Evolutionary conservation across 1,140 invertebrate species (phyloP).

Genomic region (Drosophila aff.): DNA sequence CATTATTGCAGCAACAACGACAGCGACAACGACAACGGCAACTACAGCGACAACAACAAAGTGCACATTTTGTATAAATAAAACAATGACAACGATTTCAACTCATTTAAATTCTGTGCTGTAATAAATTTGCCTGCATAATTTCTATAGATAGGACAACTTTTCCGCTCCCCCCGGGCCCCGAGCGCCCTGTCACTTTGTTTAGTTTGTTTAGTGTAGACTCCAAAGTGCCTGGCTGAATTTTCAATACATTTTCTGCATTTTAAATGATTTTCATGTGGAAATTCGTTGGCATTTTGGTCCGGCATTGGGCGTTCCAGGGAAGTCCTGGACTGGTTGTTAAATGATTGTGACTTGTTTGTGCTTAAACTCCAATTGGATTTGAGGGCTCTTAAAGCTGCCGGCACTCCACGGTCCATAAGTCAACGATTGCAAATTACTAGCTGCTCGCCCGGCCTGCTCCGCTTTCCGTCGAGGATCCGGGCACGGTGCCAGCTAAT

Average conservation of each 20-base stretch:
- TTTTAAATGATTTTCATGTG: slow-evolving; percentile 64
- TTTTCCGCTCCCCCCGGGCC: not conserved
- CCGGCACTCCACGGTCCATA: slow-evolving; percentile 17
- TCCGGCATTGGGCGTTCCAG: not conserved
- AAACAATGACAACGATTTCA: slow-evolving; percentile 82
- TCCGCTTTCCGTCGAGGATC: slow-evolving; percentile 25
- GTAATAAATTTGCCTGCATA: slow-evolving; percentile 81
- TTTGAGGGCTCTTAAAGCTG: slow-evolving; percentile 7
- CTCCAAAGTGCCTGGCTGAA: slow-evolving; percentile 49
- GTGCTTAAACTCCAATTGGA: slow-evolving; percentile 9
- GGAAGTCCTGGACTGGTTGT: not conserved
- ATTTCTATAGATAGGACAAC: slow-evolving; percentile 70
- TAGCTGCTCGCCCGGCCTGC: slow-evolving; percentile 23
- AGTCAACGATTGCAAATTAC: slow-evolving; percentile 55
- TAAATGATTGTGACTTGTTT: slow-evolving; percentile 12
- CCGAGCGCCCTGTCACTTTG: slow-evolving; percentile 14
- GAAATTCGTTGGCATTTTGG: slow-evolving; percentile 34
- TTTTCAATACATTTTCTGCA: slow-evolving; percentile 62
- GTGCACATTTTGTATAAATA: slow-evolving; percentile 77
- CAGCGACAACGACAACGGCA: slow-evolving; percentile 38
- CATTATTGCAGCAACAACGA: slow-evolving; percentile 70
- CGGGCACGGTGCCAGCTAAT: slow-evolving; percentile 59
- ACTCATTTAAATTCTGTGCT: slow-evolving; percentile 81
- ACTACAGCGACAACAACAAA: slow-evolving; percentile 48
- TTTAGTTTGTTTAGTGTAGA: slow-evolving; percentile 57